Base-by-base conservation (phyloP, 2,113 vertebrate species). In the Natator depressus region DNA sequence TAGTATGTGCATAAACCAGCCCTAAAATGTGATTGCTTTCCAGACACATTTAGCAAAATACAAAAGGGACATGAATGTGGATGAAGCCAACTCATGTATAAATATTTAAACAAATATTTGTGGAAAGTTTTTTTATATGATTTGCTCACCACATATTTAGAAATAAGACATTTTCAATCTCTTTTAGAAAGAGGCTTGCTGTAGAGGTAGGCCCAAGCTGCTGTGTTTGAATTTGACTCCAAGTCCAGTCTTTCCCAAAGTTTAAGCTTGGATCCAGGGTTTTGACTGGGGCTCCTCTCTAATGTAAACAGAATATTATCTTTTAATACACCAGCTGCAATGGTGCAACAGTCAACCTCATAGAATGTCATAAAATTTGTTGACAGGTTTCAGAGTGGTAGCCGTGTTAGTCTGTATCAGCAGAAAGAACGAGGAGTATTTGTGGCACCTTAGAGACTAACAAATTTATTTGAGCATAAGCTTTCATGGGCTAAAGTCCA, bases 11-110 rank as follows among this genome's bases (percentile, higher is more conserved):
- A 53, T 93, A 95, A 96, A 96, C 80, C 87, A 92, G 22, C 27
- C 72, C 25, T 47, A 86, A 65, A 94, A 89, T 38, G 17, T 81
- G 92, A 92, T 84, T 89, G 49, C 72, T 95, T 95, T 89, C 95
- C 93, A 95, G 88, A 93, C 87, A 29, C 80, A 80, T 55, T 88
- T 87, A 72, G 35, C n/a, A 72, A 90, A 90, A 11, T 91, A 96
- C 88, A 96, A 93, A 80, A 72, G 90, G 92, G 93, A 55, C 29
- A 38, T 91, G 84, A 94, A 86, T 24, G 86, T 75, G 62, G 29
- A 46, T 92, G 90, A 94, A 96, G 72, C 88, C 12, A 96, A 94
- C 93, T 85, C 89, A 87, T 91, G 75, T 57, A 93, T 76, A 57
- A 31, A 87, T 22, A 72, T 95, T 55, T 47, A 92, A 95, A 94